phyloP scores from a whole-genome alignment of 2,888 invertebrate genomes.

The Ennomos fuscantarius region DNA sequence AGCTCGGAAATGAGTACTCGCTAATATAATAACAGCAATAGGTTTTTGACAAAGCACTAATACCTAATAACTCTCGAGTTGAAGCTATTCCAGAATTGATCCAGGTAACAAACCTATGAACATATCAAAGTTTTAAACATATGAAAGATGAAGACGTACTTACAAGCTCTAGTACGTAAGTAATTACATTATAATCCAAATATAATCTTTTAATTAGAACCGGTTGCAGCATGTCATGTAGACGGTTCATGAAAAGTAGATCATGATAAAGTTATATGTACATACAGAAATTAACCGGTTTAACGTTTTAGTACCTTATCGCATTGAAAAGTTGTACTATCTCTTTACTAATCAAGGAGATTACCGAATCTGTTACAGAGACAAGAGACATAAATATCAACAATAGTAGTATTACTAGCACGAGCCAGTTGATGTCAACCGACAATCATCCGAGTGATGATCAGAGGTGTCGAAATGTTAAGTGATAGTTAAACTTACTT shows the following conservation, averaged over 20 bases:
- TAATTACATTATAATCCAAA: conserved; percentile 34
- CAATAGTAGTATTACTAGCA: conserved; percentile 20
- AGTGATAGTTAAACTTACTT: conserved; percentile 35
- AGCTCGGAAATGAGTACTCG: too few relatives aligned
- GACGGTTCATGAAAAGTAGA: conserved; percentile 40
- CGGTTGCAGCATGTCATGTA: conserved; percentile 36
- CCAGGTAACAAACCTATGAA: too few relatives aligned
- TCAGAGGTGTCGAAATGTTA: conserved; percentile 43
- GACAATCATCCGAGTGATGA: conserved; percentile 37
- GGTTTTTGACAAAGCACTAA: too few relatives aligned
- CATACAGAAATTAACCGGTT: conserved; percentile 2
- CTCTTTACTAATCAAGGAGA: background rate
- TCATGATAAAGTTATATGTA: conserved; percentile 34
- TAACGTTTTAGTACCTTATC: conserved; percentile 8
- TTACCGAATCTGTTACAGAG: background rate
- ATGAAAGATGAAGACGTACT: conserved; percentile 32
- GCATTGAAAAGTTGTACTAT: background rate
- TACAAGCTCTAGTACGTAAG: conserved; percentile 24
- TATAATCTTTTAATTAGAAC: conserved; percentile 43
- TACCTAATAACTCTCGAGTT: too few relatives aligned
- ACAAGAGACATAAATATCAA: conserved; percentile 10
- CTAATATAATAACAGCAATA: too few relatives aligned
- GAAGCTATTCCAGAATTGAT: too few relatives aligned
- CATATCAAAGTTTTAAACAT: too few relatives aligned
- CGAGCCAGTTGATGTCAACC: conserved; percentile 33